phyloP scores from a whole-genome alignment of 2,113 vertebrate species.

The Microtus oregoni region DNA sequence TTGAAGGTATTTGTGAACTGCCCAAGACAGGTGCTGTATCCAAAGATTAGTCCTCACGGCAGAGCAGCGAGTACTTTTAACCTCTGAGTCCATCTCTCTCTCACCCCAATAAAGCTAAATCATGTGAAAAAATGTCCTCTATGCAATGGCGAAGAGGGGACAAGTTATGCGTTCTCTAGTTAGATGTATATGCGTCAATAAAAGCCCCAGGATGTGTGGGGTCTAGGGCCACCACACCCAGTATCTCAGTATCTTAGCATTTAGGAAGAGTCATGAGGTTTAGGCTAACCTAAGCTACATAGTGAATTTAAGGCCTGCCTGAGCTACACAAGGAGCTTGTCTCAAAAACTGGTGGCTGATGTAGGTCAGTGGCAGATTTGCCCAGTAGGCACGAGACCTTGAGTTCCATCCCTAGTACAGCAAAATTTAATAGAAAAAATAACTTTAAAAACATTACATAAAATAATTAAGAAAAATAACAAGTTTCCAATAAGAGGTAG shows the following conservation, averaged over 20 bases:
- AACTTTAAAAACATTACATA: constrained; percentile 30
- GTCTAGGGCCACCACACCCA: background rate
- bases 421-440: background rate
- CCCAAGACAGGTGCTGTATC: background rate
- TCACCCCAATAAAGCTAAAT: background rate
- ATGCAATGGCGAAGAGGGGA: background rate
- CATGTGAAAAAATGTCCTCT: constrained; percentile 11
- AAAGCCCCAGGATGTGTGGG: background rate
- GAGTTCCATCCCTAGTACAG: background rate
- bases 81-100: background rate
- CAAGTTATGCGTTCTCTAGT: background rate
- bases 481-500: background rate
- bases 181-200: background rate
- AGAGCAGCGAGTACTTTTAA: background rate
- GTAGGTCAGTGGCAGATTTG: background rate
- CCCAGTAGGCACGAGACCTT: background rate
- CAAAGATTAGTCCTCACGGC: background rate
- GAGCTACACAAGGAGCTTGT: background rate
- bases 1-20: background rate
- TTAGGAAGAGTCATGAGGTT: background rate
- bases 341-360: background rate
- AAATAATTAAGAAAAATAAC: constrained; percentile 43
- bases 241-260: background rate
- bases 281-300: background rate
- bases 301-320: background rate